These are phyloP conservation scores for Pollenia angustigena DNA, from an alignment of 2,888 invertebrate species.

Conservation along the genomic window DNA sequence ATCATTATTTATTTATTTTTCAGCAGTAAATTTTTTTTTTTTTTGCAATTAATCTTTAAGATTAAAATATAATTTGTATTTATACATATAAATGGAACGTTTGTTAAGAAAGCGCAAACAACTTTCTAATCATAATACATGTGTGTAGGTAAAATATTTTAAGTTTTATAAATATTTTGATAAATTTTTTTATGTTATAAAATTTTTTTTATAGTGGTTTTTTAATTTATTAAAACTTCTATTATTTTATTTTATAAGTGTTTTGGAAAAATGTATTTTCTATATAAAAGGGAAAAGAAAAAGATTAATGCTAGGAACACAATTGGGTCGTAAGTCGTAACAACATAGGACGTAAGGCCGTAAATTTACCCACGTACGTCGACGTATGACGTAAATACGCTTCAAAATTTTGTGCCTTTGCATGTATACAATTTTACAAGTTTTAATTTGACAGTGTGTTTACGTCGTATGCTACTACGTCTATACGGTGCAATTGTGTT, in stretches of 20 bases:
- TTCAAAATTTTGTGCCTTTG: no score
- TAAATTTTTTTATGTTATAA: slow-evolving; percentile 38
- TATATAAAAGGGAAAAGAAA: neutral
- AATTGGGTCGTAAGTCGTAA: no score
- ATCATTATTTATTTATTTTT: slow-evolving; percentile 21
- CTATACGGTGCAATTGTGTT: no score
- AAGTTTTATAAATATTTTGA: slow-evolving; percentile 53
- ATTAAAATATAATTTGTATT: slow-evolving; percentile 54
- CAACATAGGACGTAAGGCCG: no score
- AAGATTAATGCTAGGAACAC: neutral
- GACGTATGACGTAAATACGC: no score
- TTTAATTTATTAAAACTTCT: slow-evolving; percentile 25
- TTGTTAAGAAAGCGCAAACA: slow-evolving; percentile 62
- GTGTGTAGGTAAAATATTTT: slow-evolving; percentile 50
- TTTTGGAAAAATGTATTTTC: neutral
- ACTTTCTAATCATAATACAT: slow-evolving; percentile 68
- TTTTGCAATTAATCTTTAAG: slow-evolving; percentile 68
- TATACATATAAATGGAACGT: slow-evolving; percentile 72
- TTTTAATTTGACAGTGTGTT: no score
- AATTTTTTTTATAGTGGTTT: slow-evolving; percentile 31
- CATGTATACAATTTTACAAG: no score
- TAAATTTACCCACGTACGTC: no score
- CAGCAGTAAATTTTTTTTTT: slow-evolving; percentile 52
- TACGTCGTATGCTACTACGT: no score
- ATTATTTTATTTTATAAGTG: neutral